Conservation (phyloP, 2,888 invertebrate genomes). For the Theristus sp. region DNA sequence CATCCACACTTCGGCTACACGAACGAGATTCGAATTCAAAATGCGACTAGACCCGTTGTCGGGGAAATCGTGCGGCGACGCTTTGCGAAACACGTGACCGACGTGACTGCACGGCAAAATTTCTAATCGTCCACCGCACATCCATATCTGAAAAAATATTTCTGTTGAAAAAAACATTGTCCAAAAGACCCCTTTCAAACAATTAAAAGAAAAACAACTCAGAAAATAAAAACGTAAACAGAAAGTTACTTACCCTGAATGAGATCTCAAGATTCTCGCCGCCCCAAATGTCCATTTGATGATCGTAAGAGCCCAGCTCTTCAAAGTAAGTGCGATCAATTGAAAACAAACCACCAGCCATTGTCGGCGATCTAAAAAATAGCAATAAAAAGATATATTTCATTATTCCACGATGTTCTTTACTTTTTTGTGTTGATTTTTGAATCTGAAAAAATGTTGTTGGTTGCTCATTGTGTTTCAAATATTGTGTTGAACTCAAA, state of each 20-base stretch:
- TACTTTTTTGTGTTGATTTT: too few relatives aligned
- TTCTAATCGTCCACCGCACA: slow-evolving; percentile 28
- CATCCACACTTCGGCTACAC: slow-evolving; percentile 39
- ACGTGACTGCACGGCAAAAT: slow-evolving; percentile 28
- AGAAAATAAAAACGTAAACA: too few relatives aligned
- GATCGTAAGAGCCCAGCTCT: slow-evolving; percentile 53
- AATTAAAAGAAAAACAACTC: too few relatives aligned
- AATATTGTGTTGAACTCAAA: too few relatives aligned
- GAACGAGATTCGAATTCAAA: slow-evolving; percentile 36
- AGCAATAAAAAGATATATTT: not conserved
- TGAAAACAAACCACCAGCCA: slow-evolving; percentile 85
- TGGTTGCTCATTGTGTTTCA: too few relatives aligned
- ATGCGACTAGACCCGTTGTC: slow-evolving; percentile 31
- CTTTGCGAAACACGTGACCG: slow-evolving; percentile 28
- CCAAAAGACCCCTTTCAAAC: too few relatives aligned
- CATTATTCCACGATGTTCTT: too few relatives aligned
- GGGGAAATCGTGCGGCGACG: slow-evolving; percentile 39
- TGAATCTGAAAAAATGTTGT: too few relatives aligned
- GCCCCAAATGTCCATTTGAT: slow-evolving; percentile 71
- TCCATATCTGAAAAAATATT: slow-evolving; percentile 21
- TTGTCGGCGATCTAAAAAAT: slow-evolving; percentile 51
- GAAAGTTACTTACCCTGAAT: slow-evolving; percentile 47
- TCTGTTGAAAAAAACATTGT: not conserved
- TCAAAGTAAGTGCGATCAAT: slow-evolving; percentile 68
- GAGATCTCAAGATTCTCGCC: slow-evolving; percentile 94